Evolutionary conservation across 2,888 invertebrate species (phyloP).

Genomic region (Cataglyphis albicans): DNA sequence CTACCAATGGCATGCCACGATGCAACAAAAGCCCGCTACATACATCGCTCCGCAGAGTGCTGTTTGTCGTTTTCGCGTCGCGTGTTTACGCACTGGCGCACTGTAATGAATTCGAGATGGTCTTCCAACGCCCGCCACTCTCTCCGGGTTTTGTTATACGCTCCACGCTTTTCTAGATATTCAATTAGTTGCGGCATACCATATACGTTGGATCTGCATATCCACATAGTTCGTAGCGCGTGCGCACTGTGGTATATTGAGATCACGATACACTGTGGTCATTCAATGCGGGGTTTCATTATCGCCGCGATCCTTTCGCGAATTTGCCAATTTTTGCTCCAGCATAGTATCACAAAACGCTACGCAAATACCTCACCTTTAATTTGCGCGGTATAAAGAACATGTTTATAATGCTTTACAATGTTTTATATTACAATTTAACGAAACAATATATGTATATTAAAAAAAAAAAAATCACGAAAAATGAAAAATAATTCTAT

Average conservation of each 20-base stretch:
- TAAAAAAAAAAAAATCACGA: not conserved
- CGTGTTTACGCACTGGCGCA: slow-evolving; percentile 48
- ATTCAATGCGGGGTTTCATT: slow-evolving; percentile 30
- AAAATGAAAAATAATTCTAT: slow-evolving; percentile 4
- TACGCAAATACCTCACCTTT: not conserved
- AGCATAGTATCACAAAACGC: not conserved
- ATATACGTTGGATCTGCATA: slow-evolving; percentile 8
- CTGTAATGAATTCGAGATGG: slow-evolving; percentile 57
- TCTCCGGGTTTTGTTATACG: slow-evolving; percentile 35
- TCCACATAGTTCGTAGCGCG: slow-evolving; percentile 4
- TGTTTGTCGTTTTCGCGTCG: slow-evolving; percentile 55
- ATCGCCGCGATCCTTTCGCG: slow-evolving; percentile 21
- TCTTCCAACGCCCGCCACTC: slow-evolving; percentile 41
- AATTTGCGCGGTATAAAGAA: not conserved
- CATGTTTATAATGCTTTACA: not conserved
- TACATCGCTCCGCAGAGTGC: slow-evolving; percentile 42
- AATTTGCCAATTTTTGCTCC: not conserved
- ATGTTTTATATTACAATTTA: not conserved
- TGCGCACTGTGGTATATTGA: slow-evolving; percentile 12
- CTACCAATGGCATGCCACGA: slow-evolving; percentile 38
- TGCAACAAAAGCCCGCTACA: slow-evolving; percentile 43
- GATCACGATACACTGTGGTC: slow-evolving; percentile 5
- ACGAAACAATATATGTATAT: not conserved
- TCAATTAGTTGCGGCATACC: slow-evolving; percentile 44
- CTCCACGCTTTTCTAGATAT: slow-evolving; percentile 29